Percentiles rank a stretch among this genome's conserved stretches.
These are phyloP conservation scores for Eupithecia insigniata DNA, from an alignment of 2,888 invertebrate genomes.

Conservation along the genomic window DNA sequence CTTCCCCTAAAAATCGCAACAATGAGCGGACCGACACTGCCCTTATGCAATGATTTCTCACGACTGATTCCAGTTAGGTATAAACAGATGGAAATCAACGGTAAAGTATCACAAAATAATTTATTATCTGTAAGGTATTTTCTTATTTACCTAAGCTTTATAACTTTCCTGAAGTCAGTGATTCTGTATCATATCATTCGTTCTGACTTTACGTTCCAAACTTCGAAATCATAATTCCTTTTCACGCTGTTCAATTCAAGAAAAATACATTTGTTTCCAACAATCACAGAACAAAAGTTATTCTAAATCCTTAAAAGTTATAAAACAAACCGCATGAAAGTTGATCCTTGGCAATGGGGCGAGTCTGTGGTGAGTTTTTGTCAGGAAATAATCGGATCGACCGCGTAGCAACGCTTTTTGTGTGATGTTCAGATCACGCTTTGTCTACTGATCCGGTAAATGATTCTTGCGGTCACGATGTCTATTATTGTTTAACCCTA, in stretches of 20 bases:
- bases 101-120: neutral
- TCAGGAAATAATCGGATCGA: slow-evolving; percentile 30
- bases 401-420: slow-evolving; percentile 32
- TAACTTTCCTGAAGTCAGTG: neutral
- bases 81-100: neutral
- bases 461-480: slow-evolving; percentile 23
- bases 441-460: slow-evolving; percentile 32
- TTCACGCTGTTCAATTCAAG: slow-evolving; percentile 19
- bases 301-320: slow-evolving; percentile 25
- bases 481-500: slow-evolving; percentile 15
- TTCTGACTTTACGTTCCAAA: neutral
- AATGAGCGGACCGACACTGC: neutral
- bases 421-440: slow-evolving; percentile 23
- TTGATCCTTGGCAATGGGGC: slow-evolving; percentile 33
- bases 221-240: slow-evolving; percentile 5
- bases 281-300: slow-evolving; percentile 31
- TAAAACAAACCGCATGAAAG: slow-evolving; percentile 33
- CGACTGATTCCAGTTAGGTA: neutral
- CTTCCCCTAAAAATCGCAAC: neutral
- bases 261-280: slow-evolving; percentile 27
- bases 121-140: neutral
- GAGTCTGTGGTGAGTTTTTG: slow-evolving; percentile 35
- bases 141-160: neutral
- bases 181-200: neutral
- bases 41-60: neutral